phyloP scores from a whole-genome alignment of 2,797 vertebrate genomes.

The Coreius guichenoti region DNA sequence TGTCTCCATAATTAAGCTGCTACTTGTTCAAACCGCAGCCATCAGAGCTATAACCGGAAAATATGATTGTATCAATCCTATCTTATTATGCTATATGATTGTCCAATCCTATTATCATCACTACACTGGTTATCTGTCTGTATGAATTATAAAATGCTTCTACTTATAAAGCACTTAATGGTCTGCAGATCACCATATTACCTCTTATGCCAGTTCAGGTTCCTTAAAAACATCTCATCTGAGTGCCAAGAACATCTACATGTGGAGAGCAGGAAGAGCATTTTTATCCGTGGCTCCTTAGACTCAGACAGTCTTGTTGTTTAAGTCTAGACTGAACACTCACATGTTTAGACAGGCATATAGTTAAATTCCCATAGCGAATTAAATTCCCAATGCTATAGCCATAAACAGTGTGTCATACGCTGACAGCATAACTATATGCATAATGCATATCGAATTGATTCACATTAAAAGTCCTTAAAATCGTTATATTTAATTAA shows the following conservation, averaged over 20 bases:
- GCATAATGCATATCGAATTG: background rate
- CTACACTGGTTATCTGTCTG: background rate
- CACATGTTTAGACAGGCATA: background rate
- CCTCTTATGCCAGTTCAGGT: background rate
- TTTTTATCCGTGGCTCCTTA: background rate
- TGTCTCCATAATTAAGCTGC: conserved; percentile 15
- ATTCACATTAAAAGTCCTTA: background rate
- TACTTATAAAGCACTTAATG: conserved; percentile 3
- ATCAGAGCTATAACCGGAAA: conserved; percentile 3
- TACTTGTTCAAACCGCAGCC: background rate
- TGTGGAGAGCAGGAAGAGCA: background rate
- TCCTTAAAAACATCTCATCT: background rate
- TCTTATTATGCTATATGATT: conserved; percentile 5
- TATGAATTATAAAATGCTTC: conserved; percentile 1
- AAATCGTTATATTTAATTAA: background rate
- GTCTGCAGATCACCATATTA: background rate
- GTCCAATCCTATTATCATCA: conserved; percentile 11
- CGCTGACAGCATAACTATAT: background rate
- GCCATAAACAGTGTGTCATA: background rate
- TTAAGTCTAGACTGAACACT: background rate
- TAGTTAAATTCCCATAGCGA: background rate
- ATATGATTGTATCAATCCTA: conserved; percentile 6
- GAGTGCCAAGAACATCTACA: background rate
- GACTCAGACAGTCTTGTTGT: background rate
- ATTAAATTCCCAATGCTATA: background rate